Conservation (phyloP, 2,888 invertebrate genomes). For the Ephialtes manifestator region DNA sequence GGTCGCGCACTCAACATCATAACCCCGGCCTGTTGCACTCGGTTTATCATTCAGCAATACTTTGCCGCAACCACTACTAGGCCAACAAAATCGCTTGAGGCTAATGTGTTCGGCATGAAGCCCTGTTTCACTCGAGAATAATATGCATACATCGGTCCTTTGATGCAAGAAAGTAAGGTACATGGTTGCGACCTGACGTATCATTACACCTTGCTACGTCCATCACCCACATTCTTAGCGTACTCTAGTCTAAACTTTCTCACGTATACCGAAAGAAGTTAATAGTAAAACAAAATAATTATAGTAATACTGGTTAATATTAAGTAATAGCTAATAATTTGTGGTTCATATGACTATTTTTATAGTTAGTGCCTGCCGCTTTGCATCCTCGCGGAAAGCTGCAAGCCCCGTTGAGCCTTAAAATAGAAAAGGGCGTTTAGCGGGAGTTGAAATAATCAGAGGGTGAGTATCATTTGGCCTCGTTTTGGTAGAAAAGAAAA, state of each 20-base stretch:
- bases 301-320: too few relatives aligned
- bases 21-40: constrained; percentile 30
- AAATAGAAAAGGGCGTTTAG: too few relatives aligned
- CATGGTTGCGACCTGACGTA: constrained; percentile 37
- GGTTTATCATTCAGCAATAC: constrained; percentile 24
- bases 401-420: too few relatives aligned
- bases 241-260: constrained; percentile 40
- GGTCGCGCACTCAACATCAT: constrained; percentile 38
- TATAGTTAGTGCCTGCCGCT: too few relatives aligned
- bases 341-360: too few relatives aligned
- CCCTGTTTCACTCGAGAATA: constrained; percentile 20
- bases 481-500: too few relatives aligned
- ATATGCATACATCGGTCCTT: constrained; percentile 21
- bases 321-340: too few relatives aligned
- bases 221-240: constrained; percentile 14
- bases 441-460: too few relatives aligned
- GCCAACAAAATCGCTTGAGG: constrained; percentile 53
- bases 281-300: too few relatives aligned
- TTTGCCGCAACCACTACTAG: constrained; percentile 12
- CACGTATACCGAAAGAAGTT: constrained; percentile 14
- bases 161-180: constrained; percentile 9
- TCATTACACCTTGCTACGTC: constrained; percentile 60
- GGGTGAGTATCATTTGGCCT: too few relatives aligned
- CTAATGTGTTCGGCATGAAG: constrained; percentile 42
- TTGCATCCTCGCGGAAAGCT: too few relatives aligned